Conservation (phyloP, 2,888 invertebrate genomes). For the Biston stratarius region DNA sequence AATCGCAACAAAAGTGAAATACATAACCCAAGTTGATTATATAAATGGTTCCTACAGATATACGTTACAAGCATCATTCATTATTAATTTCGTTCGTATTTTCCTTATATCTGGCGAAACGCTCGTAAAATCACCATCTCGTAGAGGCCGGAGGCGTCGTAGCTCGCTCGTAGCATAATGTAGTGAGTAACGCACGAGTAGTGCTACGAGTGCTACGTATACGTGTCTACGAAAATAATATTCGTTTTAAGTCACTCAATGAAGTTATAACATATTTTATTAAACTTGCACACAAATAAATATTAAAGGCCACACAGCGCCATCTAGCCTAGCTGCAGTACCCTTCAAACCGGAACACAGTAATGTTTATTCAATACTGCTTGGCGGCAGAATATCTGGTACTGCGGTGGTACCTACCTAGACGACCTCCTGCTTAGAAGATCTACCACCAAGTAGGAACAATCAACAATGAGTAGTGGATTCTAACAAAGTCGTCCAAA, state of each 20-base stretch:
- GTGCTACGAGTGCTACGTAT: conserved; percentile 30
- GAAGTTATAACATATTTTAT: not conserved
- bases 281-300: too few species aligned
- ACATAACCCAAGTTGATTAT: conserved; percentile 18
- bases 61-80: conserved; percentile 30
- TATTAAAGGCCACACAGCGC: too few species aligned
- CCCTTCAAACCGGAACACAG: too few species aligned
- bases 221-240: conserved; percentile 20
- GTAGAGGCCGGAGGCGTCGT: conserved; percentile 28
- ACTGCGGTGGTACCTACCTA: too few species aligned
- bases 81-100: conserved; percentile 34
- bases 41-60: conserved; percentile 15
- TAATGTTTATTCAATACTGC: too few species aligned
- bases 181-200: conserved; percentile 31
- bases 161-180: conserved; percentile 31
- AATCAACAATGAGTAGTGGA: too few species aligned
- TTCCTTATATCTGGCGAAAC: conserved; percentile 31
- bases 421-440: too few species aligned
- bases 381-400: too few species aligned
- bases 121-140: conserved; percentile 32
- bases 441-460: too few species aligned
- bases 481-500: too few species aligned
- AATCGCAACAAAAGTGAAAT: not conserved
- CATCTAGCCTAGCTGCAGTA: too few species aligned
- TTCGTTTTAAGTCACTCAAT: conserved; percentile 11